Evolutionary conservation across 2,888 invertebrate species (phyloP), one percentile per base, ranked within the genome.

Genomic region (Catocala sponsa): DNA sequence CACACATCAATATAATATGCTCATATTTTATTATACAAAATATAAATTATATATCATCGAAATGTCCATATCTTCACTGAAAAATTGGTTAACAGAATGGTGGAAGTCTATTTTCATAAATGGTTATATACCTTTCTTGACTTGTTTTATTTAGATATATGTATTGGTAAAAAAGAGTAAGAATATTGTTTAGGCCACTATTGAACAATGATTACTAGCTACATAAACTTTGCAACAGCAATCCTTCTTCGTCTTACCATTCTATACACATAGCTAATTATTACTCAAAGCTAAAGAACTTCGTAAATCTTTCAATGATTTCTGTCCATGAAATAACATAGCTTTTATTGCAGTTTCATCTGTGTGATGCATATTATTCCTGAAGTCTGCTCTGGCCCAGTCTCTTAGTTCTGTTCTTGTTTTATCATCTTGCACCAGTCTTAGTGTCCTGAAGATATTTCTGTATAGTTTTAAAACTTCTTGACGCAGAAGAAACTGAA

Each of bases 331-430:
- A 64, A 96, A 94, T n/a, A 97, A 83, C 84, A 96, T 91, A 83
- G 96, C 95, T 90, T 97, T 97, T 12, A 97, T 97, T 0, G 96
- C 91, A 2, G 96, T 94, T 91, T 97, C 97, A 79, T 98, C 97
- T 2, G 94, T 95, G 66, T 97, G 95, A 70, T 96, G 91, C 80
- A 95, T 96, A 85, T 98, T 97, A 4, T 92, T 95, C 73, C 95
- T 95, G 81, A 98, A 98, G 83, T 98, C 98, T 12, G 95, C 86
- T 59, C 96, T 94, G 0, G 96, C 96, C 98, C 98, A 98, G 51
- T 96, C 94, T 60, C 89, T 95, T 15, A 98, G 88, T 76, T 98
- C 97, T 0, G 88, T 78, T 63, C 95, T 95, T 55, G 96, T 96
- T 0, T 83, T 86, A 73, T 95, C 88, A 83, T 97, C 96, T 0